Percentiles rank a stretch among this genome's conserved stretches.
These are phyloP conservation scores for Diplazon laetatorius DNA, from an alignment of 2,888 invertebrate genomes.

Conservation along the genomic window DNA sequence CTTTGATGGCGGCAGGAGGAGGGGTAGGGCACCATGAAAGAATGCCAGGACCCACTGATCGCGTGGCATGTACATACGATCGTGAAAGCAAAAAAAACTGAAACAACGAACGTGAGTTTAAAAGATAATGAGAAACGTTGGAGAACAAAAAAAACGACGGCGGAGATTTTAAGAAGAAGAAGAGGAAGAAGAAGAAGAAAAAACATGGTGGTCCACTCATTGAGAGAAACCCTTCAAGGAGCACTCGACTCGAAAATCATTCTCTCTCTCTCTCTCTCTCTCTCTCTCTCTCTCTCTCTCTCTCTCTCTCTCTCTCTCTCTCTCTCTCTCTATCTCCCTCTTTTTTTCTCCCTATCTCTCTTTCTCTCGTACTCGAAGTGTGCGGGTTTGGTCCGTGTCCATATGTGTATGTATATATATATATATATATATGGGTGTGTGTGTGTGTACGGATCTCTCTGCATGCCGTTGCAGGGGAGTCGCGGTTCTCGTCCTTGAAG, in stretches of 20 bases:
- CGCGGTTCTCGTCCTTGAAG: constrained; percentile 36
- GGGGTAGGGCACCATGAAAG: too few relatives aligned
- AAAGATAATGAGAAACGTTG: too few relatives aligned
- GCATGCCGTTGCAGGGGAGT: constrained; percentile 2
- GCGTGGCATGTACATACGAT: constrained; percentile 11
- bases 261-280: constrained; percentile 8
- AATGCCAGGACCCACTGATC: constrained; percentile 36
- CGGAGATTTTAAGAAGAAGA: too few relatives aligned
- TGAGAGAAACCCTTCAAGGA: constrained; percentile 54
- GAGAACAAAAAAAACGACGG: constrained; percentile 8
- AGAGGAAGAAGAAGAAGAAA: constrained; percentile 27
- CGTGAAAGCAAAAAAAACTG: constrained; percentile 12
- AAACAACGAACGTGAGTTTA: too few relatives aligned
- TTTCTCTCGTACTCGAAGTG: constrained; percentile 38
- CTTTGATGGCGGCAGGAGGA: too few relatives aligned
- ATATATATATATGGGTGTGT: too few relatives aligned
- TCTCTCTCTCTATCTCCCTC: neutral
- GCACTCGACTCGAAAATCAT: constrained; percentile 47
- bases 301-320: constrained; percentile 20
- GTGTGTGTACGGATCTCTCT: constrained; percentile 36
- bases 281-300: too few relatives aligned
- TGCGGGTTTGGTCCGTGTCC: neutral
- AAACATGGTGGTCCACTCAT: constrained; percentile 43
- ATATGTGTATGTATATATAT: too few relatives aligned
- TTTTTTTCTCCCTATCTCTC: neutral